Evolutionary conservation across 2,113 vertebrate genomes (phyloP).

Genomic region (Grammomys surdaster): DNA sequence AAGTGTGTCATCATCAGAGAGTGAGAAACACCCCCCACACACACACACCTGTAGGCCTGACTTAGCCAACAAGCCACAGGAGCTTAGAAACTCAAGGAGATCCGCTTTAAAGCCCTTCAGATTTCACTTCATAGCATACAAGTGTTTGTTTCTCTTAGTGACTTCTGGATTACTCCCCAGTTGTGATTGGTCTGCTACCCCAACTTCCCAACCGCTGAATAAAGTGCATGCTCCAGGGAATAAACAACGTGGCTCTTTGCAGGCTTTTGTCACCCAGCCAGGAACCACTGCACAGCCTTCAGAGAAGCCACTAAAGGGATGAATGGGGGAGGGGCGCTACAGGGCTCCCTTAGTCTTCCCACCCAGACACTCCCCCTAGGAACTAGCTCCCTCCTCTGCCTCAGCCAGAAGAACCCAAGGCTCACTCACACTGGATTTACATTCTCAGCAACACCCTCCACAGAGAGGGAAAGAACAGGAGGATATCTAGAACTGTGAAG

Average conservation of each 20-base stretch:
- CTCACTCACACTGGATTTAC: not conserved
- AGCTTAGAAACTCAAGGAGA: not conserved
- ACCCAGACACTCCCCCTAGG: not conserved
- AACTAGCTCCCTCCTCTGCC: not conserved
- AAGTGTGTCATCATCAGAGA: not conserved
- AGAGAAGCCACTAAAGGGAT: not conserved
- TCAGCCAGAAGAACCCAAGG: not conserved
- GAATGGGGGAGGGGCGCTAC: not conserved
- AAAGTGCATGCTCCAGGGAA: slow-evolving; percentile 26
- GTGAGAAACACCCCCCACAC: not conserved
- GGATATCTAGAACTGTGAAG: not conserved
- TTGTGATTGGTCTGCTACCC: not conserved
- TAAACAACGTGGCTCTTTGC: slow-evolving; percentile 38
- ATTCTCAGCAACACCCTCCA: not conserved
- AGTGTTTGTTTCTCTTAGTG: slow-evolving; percentile 26
- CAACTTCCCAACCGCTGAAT: not conserved
- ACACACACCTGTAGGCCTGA: not conserved
- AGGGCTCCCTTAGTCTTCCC: not conserved
- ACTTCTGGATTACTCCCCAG: slow-evolving; percentile 36
- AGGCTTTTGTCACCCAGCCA: not conserved
- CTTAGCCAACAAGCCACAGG: not conserved
- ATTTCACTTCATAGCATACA: not conserved
- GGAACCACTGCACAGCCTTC: not conserved
- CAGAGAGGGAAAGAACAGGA: not conserved
- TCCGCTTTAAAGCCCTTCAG: not conserved